A percentile compares a stretch with the other conserved stretches of the same genome.
Conservation (phyloP, 2,888 invertebrate species). For the Noctua fimbriata region DNA sequence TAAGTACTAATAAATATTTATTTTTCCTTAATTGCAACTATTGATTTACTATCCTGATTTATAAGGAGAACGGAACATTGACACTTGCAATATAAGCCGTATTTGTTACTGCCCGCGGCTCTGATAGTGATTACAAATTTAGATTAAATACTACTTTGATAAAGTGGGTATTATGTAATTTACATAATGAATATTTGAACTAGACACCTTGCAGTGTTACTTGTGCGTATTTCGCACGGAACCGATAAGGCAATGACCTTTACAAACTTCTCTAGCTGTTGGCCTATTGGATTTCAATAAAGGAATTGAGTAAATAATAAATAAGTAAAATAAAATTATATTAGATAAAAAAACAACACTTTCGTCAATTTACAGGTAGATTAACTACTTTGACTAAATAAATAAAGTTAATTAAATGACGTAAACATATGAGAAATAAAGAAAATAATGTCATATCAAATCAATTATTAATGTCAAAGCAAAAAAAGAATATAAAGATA, state of each 20-base stretch:
- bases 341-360: no score
- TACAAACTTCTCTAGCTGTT: background rate
- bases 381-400: no score
- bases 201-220: conserved; percentile 20
- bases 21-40: conserved; percentile 57
- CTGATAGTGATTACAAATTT: conserved; percentile 61
- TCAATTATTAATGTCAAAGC: no score
- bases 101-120: conserved; percentile 56
- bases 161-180: conserved; percentile 54
- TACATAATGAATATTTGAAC: conserved; percentile 48
- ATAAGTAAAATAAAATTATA: no score
- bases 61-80: conserved; percentile 61
- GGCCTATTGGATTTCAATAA: background rate
- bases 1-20: conserved; percentile 33
- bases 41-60: conserved; percentile 61
- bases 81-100: conserved; percentile 56
- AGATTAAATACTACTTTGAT: conserved; percentile 62
- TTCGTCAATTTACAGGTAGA: no score
- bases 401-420: no score
- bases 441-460: no score
- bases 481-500: no score
- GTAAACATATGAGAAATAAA: no score
- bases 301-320: background rate
- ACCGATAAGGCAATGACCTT: conserved; percentile 28
- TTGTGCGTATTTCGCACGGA: conserved; percentile 33